Evolutionary conservation across 2,113 vertebrate genomes (phyloP).

Genomic region (Vireo altiloquus): DNA sequence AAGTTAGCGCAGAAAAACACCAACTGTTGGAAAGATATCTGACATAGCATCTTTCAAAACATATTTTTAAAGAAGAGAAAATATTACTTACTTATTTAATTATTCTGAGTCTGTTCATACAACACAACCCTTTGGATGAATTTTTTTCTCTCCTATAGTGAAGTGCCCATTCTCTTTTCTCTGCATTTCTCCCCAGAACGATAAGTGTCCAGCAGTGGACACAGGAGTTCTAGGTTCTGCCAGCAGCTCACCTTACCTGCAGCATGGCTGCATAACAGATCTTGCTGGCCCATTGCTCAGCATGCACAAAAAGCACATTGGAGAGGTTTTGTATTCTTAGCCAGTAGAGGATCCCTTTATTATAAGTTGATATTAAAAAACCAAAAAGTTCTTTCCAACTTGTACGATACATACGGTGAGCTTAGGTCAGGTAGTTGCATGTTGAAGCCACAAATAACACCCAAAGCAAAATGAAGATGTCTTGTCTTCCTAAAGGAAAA

Average conservation of each 20-base stretch:
- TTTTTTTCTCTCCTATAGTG: background rate
- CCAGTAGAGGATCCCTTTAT: background rate
- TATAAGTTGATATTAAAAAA: background rate
- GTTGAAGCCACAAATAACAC: background rate
- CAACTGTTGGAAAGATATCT: background rate
- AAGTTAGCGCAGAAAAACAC: background rate
- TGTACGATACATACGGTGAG: fast-evolving
- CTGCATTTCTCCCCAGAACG: background rate
- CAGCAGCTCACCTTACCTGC: background rate
- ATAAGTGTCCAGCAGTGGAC: background rate
- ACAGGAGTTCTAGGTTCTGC: background rate
- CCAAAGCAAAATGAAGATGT: background rate
- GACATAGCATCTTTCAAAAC: background rate
- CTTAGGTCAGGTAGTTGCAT: background rate
- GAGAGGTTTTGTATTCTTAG: background rate
- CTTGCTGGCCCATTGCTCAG: background rate
- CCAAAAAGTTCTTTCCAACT: background rate
- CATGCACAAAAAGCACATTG: fast-evolving
- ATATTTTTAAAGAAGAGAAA: background rate
- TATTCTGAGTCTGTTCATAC: background rate
- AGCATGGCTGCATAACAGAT: background rate
- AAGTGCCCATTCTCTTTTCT: background rate
- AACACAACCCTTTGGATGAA: background rate
- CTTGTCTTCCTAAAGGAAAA: background rate
- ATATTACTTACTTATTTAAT: background rate